Conservation (phyloP, 2,888 invertebrate species). For the Euclidia mi region DNA sequence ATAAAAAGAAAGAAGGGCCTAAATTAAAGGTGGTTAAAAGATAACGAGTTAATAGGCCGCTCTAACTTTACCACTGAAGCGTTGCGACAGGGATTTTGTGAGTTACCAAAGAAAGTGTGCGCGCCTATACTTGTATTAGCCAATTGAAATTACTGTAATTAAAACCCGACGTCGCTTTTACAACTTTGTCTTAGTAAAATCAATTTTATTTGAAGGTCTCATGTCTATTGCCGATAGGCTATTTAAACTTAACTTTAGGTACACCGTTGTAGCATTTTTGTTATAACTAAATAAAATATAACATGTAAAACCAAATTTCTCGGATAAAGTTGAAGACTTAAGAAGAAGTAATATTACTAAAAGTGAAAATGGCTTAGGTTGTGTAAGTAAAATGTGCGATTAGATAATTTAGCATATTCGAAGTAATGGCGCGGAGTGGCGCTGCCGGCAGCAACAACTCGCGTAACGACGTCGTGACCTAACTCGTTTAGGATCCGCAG, state of each 20-base stretch:
- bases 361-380: constrained; percentile 42
- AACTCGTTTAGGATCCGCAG: constrained; percentile 85
- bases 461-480: constrained; percentile 70
- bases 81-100: constrained; percentile 31
- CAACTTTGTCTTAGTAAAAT: not conserved
- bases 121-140: constrained; percentile 3
- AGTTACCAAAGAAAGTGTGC: constrained; percentile 13
- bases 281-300: no score
- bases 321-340: no score
- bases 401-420: constrained; percentile 59
- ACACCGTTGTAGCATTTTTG: no score
- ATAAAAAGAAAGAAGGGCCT: constrained; percentile 89
- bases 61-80: constrained; percentile 73
- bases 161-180: not conserved
- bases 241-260: no score
- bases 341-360: constrained; percentile 7
- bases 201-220: not conserved
- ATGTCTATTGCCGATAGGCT: no score
- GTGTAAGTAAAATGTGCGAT: constrained; percentile 51
- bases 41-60: constrained; percentile 88
- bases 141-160: not conserved
- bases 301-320: no score
- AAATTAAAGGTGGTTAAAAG: constrained; percentile 89
- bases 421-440: constrained; percentile 46
- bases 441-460: constrained; percentile 54